Conservation (phyloP, 2,888 invertebrate genomes). For the Drosophila diplacantha region DNA sequence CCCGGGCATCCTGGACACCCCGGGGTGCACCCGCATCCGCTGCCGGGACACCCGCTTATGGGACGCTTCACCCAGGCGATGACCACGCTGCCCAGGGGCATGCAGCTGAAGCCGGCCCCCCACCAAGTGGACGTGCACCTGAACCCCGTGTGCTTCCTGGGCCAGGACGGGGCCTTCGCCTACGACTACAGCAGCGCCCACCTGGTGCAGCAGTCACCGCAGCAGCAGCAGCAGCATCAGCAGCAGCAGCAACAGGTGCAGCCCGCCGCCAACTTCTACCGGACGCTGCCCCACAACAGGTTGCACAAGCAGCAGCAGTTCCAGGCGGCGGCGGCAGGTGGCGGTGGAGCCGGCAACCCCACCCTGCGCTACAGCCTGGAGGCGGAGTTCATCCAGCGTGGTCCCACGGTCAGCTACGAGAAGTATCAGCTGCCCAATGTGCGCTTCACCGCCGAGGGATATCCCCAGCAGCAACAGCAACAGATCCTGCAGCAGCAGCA, state of each 20-base stretch:
- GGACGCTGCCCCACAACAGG: conserved; percentile 87
- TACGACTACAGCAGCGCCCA: conserved; percentile 78
- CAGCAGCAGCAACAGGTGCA: conserved; percentile 63
- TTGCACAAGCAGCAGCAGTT: conserved; percentile 73
- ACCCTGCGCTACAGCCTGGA: conserved; percentile 81
- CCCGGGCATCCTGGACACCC: conserved; percentile 34
- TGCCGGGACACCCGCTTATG: conserved; percentile 47
- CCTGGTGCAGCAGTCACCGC: conserved; percentile 64
- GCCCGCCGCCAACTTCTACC: conserved; percentile 80
- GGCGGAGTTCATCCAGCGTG: conserved; percentile 82
- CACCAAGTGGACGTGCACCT: conserved; percentile 86
- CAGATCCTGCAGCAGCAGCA: conserved; percentile 61
- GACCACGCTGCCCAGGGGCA: conserved; percentile 79
- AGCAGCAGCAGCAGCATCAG: conserved; percentile 57
- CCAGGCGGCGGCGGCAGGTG: conserved; percentile 73
- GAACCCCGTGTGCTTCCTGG: conserved; percentile 86
- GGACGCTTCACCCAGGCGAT: conserved; percentile 78
- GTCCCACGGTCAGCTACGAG: conserved; percentile 78
- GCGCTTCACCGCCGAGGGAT: conserved; percentile 89
- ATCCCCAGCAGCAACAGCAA: conserved; percentile 80
- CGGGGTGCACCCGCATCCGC: conserved; percentile 21
- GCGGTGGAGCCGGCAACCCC: conserved; percentile 72
- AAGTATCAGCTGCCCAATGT: conserved; percentile 80
- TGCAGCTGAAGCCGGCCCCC: conserved; percentile 79
- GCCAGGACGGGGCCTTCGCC: conserved; percentile 85